Evolutionary conservation across 2,888 invertebrate species (phyloP), one percentile per base, ranked within the genome.

Genomic region (Cartodere bifasciata): DNA sequence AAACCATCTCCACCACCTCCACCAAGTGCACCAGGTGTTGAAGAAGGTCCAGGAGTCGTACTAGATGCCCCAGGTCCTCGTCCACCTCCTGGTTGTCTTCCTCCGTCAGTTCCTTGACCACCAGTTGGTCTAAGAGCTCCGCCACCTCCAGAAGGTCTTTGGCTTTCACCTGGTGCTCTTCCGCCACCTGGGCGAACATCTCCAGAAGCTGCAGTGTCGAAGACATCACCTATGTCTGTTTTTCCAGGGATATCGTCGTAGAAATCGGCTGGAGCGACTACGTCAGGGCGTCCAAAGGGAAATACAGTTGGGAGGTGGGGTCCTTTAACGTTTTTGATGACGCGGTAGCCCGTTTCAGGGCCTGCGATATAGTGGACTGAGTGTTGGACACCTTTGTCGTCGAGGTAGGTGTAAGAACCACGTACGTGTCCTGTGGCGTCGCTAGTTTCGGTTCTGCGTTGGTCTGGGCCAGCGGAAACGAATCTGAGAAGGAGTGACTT

Each of bases 351-450:
- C 26, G 81, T 82, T 38, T 73, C 77, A 0, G 83, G 80, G 0
- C 83, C 82, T 0, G 82, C 82, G 41, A 77, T 80, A 53, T 83
- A 83, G 55, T 82, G 75, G 1, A 82, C 81, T 0, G 81, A 77
- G 34, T 65, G 72, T 52, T 81, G 80, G 14, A 78, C 72, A 1
- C 81, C 81, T 59, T 81, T 80, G 47, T 82, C 81, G 43, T 82
- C 82, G 11, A 82, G 56, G 51, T 79, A 83, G 1, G 81, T 79
- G 60, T 81, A 82, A 0, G 80, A 78, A 16, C 82, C 83, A 40
- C 78, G 62, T 2, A 81, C 79, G 40, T 81, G 69, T 10, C 80
- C 80, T 32, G 70, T 69, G 0, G 78, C 64, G 39, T 78, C 80
- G 38, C 78, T 78, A 40, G 72, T 72, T 56, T 83, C 82, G 0